These are phyloP conservation scores for Hypolimnas misippus DNA, from an alignment of 2,888 invertebrate species.

Conservation along the genomic window DNA sequence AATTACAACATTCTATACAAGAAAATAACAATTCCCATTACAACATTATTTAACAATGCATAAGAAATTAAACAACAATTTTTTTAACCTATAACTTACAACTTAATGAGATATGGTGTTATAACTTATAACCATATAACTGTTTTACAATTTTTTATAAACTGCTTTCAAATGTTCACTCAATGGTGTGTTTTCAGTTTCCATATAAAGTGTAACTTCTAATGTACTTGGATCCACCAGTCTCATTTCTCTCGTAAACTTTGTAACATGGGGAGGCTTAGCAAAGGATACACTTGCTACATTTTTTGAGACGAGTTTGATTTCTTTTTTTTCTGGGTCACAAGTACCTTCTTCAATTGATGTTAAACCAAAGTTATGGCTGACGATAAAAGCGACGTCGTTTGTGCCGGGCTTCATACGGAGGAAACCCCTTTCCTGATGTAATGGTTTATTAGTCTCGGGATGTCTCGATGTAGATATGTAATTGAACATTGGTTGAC, in stretches of 20 bases:
- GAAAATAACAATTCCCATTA: no score
- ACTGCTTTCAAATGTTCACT: slow-evolving; percentile 81
- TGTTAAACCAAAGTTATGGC: slow-evolving; percentile 86
- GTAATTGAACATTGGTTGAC: slow-evolving; percentile 86
- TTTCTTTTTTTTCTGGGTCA: slow-evolving; percentile 71
- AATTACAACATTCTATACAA: no score
- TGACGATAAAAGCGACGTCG: slow-evolving; percentile 79
- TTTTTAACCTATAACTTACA: no score
- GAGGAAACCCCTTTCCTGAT: slow-evolving; percentile 85
- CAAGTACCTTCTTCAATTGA: slow-evolving; percentile 83
- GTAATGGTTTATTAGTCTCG: slow-evolving; percentile 82
- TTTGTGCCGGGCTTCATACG: slow-evolving; percentile 82
- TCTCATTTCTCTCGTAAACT: slow-evolving; percentile 69
- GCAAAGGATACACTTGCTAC: slow-evolving; percentile 79
- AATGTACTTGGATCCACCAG: slow-evolving; percentile 60
- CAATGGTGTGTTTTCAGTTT: slow-evolving; percentile 79
- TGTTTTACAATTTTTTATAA: slow-evolving; percentile 56
- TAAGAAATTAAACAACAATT: no score
- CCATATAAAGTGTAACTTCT: slow-evolving; percentile 79
- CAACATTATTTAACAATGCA: no score
- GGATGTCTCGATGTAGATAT: slow-evolving; percentile 79
- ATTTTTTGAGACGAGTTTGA: slow-evolving; percentile 72
- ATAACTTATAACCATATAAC: background rate
- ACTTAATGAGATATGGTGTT: no score
- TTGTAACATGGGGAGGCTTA: slow-evolving; percentile 79